Conservation (phyloP, 37 sponge, comb jelly and placozoan genomes). For the Geodia barretti region DNA sequence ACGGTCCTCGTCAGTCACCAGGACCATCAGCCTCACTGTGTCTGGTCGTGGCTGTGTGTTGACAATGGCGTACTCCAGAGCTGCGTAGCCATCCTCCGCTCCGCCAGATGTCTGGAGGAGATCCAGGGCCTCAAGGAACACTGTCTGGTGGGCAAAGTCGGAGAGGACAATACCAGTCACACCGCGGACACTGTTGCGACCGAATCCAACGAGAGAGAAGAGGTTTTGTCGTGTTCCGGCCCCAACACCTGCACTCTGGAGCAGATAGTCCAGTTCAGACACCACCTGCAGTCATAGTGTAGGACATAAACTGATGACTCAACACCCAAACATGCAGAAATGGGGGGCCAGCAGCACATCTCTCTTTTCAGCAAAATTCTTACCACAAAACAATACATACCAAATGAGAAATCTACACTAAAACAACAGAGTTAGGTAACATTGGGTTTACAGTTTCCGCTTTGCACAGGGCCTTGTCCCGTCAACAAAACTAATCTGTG, state of each 20-base stretch:
- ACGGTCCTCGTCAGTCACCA: slow-evolving; percentile 83
- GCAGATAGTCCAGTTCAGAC: slow-evolving; percentile 38
- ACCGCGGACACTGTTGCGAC: slow-evolving; percentile 1
- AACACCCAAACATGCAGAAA: too few relatives aligned
- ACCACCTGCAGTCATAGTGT: slow-evolving; percentile 6
- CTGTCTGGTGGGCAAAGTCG: slow-evolving; percentile 16
- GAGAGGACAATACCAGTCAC: slow-evolving; percentile 45
- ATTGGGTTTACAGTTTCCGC: too few relatives aligned
- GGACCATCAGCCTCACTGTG: slow-evolving; percentile 61
- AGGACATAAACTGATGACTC: too few relatives aligned
- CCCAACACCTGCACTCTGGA: slow-evolving; percentile 62
- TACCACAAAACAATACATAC: too few relatives aligned
- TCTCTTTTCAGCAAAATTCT: too few relatives aligned
- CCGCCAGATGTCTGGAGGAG: slow-evolving; percentile 39
- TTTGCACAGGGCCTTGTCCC: too few relatives aligned
- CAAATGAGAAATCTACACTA: too few relatives aligned
- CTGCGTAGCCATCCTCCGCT: slow-evolving; percentile 85
- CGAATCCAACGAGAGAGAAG: slow-evolving; percentile 83
- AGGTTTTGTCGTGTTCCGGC: slow-evolving; percentile 44
- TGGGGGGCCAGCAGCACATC: too few relatives aligned
- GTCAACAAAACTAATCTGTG: too few relatives aligned
- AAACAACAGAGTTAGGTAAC: too few relatives aligned
- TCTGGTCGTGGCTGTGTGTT: slow-evolving; percentile 6
- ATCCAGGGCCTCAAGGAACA: slow-evolving; percentile 26
- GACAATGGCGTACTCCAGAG: slow-evolving; percentile 54